Evolutionary conservation across 2,797 vertebrate species (phyloP), one percentile per base, ranked within the genome.

Genomic region (Esox masquinongy): DNA sequence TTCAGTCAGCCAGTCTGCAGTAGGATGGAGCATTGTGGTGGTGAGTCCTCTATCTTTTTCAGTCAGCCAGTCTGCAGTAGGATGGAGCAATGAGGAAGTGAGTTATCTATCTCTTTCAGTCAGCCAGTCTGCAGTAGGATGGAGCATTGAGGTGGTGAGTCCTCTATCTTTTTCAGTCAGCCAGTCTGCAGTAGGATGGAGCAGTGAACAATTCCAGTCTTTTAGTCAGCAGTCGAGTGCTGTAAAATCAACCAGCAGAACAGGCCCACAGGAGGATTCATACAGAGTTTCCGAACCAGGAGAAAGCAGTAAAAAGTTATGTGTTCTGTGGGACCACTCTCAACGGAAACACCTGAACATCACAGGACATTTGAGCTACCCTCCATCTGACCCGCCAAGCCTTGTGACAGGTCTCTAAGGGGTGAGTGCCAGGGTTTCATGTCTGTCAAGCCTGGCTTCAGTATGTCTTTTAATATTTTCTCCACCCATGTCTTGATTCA

Each of bases 291-390:
- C 87, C 88, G 87, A 88, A 81, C 84, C 84, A 87, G 90, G 85
- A 87, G 84, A 85, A 86, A 69, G 82, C 79, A 77, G 82, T 90
- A 85, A 92, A 92, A 84, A 9, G 36, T 93, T 88, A 90, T 84
- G 82, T 72, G 89, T 77, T 90, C 87, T 73, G 16, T 50, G 89
- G 89, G 91, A 91, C 84, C 76, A 77, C 82, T 88, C 82, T 69
- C 78, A 89, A 79, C 76, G 39, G 76, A 88, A 77, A 86, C 85
- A 83, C 82, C 85, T 84, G 69, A 53, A 85, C 88, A 84, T 76
- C 61, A 87, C 77, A 83, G n/a, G 83, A 79, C 47, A 82, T 76
- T 73, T 26, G 74, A 79, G 83, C 76, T 80, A 26, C 3, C 74
- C 79, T 83, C 76, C 59, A 67, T 74, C 82, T 72, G 29, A 84